Base-by-base conservation (phyloP, 2,888 invertebrate species). In the Nemapogon koenigi region DNA sequence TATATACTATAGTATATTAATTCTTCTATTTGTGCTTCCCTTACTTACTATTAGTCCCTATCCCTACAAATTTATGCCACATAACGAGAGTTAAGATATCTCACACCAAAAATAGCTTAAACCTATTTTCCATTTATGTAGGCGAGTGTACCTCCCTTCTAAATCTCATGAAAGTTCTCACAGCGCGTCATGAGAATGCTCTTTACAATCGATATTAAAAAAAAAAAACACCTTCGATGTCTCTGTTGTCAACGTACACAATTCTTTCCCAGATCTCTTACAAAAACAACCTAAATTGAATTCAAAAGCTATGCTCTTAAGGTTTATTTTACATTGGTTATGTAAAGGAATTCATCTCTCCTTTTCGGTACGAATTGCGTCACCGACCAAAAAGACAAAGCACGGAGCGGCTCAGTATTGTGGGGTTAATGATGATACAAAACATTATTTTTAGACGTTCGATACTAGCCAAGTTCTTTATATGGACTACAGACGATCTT, bases 201-300 rank as follows among this genome's bases (percentile, higher is more conserved):
- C 67, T 72, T 73, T 70, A 75, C 69, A 73, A 72, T 73, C 76
- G 73, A 78, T 72, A 75, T 73, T 70, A 59, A 70, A 76, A 76
- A 62, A 22, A 76, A 76, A 71, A 66, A 68, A 70, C 65, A 65
- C 61, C 64, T 61, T 62, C 70, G 62, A 76, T 75, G 73, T 76
- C 73, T 78, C 72, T 71, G 73, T 78, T 76, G 76, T 76, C 76
- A 76, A 75, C 75, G 70, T 51, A 59, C n/a, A n/a, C 68, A 64
- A 71, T 72, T 72, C 75, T 69, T 66, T 72, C 56, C 57, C 62
- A 64, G 64, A 64, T 64, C 68, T 64, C 67, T 59, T 51, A 48
- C 39, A 40, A 25, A 25, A 29, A 18, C 40, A 49, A 41, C 27
- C 26, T 22, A 57, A 51, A 45, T 44, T 44, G 43, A 40, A 51